Evolutionary conservation across 2,113 vertebrate genomes (phyloP).

Genomic region (Pterocles orientalis): DNA sequence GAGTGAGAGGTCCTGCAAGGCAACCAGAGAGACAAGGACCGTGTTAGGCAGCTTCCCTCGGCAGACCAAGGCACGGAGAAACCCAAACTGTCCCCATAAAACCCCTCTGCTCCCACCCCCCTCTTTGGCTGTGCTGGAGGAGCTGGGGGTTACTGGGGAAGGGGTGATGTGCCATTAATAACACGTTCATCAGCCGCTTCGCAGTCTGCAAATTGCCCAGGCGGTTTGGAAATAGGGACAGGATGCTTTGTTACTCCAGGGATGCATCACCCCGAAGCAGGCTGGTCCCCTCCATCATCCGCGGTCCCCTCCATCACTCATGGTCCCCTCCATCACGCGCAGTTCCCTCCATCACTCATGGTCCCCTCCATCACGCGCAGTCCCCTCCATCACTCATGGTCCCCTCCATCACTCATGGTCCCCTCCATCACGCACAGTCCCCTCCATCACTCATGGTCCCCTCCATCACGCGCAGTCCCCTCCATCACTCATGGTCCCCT

Average conservation of each 20-base stretch:
- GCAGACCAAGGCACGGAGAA: accelerated
- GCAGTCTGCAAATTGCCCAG: neutral
- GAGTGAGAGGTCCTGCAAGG: conserved; percentile 91
- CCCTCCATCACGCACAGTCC: neutral
- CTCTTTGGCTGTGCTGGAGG: accelerated
- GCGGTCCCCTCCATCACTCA: neutral
- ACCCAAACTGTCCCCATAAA: accelerated
- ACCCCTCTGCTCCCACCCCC: accelerated
- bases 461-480: no score
- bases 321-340: neutral
- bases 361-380: no score
- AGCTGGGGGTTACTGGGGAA: neutral
- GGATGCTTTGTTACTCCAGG: neutral
- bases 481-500: no score
- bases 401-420: no score
- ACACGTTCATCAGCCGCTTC: neutral
- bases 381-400: no score
- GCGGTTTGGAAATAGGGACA: accelerated
- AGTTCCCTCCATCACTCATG: no score
- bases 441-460: neutral
- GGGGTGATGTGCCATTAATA: accelerated
- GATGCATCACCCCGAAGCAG: neutral
- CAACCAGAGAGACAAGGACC: neutral
- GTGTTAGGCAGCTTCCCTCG: neutral
- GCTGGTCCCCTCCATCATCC: neutral